Base-by-base conservation (phyloP, 2,888 invertebrate species). In the Cantharis rufa region DNA sequence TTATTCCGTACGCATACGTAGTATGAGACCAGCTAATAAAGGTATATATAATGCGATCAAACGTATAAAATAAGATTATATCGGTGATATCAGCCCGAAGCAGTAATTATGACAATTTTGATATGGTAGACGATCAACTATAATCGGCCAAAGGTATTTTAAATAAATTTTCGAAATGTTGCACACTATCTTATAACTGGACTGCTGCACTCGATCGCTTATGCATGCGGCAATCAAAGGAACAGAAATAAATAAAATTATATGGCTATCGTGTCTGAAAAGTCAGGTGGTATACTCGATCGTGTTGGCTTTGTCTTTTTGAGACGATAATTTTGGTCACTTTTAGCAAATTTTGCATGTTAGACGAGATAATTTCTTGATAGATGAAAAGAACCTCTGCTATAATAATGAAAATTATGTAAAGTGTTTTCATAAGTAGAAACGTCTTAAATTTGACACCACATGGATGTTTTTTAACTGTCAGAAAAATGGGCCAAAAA, bases 161-260 rank as follows among this genome's bases (percentile, higher is more conserved):
- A 70, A 24, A n/a, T 66, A 24, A 64, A 32, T 10, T 13, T 48
- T 15, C 28, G 64, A 76, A 73, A 66, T 74, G 27, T 64, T 64
- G 64, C 73, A 62, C 15, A 18, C 69, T 72, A 80, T 74, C 71
- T 74, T 69, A 72, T 15, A 18, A 62, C 69, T 82, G 82, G 81
- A 66, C 81, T 71, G 79, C 81, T 81, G 77, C 76, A 79, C 28
- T 79, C 81, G 80, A 83, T 83, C 81, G 78, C 77, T 83, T 83
- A 84, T 83, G 83, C 83, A 83, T 83, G 84, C 82, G 82, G 81
- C 80, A 83, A 81, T 80, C 82, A 81, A 79, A 83, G 77, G 80
- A 80, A 81, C 78, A 83, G 80, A 81, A 80, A 79, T 78, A 79
- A 80, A 77, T 82, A 75, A 82, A 83, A 82, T 83, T 82, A 83